These are phyloP conservation scores for Pachyrhynchus sulphureomaculatus DNA, from an alignment of 1,140 invertebrate genomes.

Conservation along the genomic window DNA sequence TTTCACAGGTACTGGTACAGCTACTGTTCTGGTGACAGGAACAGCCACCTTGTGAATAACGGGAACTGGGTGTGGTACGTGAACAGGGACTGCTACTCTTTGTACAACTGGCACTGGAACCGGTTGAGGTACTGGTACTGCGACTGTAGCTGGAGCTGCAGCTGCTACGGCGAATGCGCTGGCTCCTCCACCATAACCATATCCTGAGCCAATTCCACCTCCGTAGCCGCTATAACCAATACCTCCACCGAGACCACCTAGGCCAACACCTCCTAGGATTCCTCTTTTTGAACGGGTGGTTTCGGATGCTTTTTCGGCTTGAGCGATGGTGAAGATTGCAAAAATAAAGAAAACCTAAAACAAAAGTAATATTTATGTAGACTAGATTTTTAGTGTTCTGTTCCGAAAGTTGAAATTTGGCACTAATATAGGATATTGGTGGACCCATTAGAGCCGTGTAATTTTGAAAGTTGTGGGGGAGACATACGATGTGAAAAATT, in stretches of 20 bases:
- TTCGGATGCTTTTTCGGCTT: neutral
- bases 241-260: neutral
- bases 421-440: no score
- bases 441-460: no score
- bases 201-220: neutral
- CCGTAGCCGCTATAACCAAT: neutral
- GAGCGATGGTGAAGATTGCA: no score
- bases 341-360: no score
- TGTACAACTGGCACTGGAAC: slow-evolving; percentile 5
- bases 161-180: neutral
- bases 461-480: no score
- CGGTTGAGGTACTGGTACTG: slow-evolving; percentile 8
- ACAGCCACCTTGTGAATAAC: neutral
- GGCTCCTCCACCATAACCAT: neutral
- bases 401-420: no score
- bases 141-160: neutral
- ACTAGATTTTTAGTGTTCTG: no score
- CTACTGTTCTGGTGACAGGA: neutral
- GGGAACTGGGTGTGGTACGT: slow-evolving; percentile 12
- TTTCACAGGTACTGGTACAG: slow-evolving; percentile 1
- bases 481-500: no score
- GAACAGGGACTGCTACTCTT: slow-evolving; percentile 14
- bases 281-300: no score
- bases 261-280: neutral
- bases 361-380: no score